phyloP scores from a whole-genome alignment of 2,888 invertebrate species.

The Schizotus pectinicornis region DNA sequence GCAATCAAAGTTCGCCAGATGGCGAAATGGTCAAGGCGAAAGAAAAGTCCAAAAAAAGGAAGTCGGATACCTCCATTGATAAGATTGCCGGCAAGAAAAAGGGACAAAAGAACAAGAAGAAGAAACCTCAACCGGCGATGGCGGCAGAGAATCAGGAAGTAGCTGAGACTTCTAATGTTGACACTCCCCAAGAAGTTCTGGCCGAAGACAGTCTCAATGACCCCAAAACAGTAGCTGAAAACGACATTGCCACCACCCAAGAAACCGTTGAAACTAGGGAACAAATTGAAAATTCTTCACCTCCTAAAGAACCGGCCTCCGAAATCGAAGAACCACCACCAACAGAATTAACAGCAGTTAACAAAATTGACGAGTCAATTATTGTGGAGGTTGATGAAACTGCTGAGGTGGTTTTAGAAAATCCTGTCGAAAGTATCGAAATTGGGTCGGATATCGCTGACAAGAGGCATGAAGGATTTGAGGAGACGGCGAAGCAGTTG shows the following conservation, averaged over 20 bases:
- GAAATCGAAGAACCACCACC: too few species aligned
- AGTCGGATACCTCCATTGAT: neutral
- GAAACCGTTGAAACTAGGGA: neutral
- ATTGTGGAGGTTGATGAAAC: neutral
- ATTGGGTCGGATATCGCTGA: neutral
- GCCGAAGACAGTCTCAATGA: neutral
- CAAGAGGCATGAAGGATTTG: neutral
- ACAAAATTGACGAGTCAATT: too few species aligned
- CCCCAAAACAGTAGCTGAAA: neutral
- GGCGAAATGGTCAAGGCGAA: neutral
- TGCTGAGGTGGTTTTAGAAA: neutral
- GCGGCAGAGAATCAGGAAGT: neutral
- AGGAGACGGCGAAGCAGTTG: neutral
- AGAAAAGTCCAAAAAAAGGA: slow-evolving; percentile 19
- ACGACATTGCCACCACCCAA: neutral
- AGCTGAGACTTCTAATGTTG: neutral
- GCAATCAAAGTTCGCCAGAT: neutral
- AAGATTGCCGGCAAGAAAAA: slow-evolving; percentile 16
- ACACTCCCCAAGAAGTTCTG: neutral
- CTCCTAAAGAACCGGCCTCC: too few species aligned
- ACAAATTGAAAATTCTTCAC: neutral
- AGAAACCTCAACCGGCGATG: slow-evolving; percentile 4
- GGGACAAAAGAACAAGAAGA: slow-evolving; percentile 28
- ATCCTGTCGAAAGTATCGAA: neutral
- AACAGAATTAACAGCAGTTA: too few species aligned